Conservation (phyloP, 2,888 invertebrate species). For the Scrobipalpa atriplicella region DNA sequence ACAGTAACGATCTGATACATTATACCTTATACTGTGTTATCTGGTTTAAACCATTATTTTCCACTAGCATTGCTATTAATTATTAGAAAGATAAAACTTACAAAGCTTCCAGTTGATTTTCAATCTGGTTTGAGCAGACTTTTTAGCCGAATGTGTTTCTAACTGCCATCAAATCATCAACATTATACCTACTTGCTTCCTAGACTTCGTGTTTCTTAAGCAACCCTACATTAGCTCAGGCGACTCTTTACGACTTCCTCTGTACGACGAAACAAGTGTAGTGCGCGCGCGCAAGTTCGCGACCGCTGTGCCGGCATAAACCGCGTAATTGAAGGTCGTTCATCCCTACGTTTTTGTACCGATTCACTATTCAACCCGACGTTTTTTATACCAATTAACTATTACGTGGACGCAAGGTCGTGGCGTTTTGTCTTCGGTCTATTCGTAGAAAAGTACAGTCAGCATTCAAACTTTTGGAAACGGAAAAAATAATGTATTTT, state of each 20-base stretch:
- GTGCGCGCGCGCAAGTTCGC: conserved; percentile 17
- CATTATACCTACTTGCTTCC: too few relatives aligned
- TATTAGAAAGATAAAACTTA: too few relatives aligned
- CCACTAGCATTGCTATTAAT: too few relatives aligned
- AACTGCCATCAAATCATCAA: too few relatives aligned
- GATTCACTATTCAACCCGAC: background rate
- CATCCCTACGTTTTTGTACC: conserved; percentile 47
- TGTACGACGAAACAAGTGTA: conserved; percentile 25
- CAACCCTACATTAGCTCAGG: conserved; percentile 2
- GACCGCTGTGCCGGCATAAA: conserved; percentile 6
- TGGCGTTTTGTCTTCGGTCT: conserved; percentile 41
- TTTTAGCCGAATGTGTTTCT: too few relatives aligned
- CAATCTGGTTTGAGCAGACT: too few relatives aligned
- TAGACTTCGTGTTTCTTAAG: background rate
- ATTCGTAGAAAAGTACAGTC: conserved; percentile 7
- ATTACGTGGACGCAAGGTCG: conserved; percentile 49
- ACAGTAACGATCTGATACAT: too few relatives aligned
- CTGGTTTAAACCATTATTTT: too few relatives aligned
- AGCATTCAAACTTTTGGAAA: too few relatives aligned
- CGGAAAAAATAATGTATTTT: background rate
- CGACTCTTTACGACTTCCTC: conserved; percentile 54
- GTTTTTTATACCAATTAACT: conserved; percentile 43
- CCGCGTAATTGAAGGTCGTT: conserved; percentile 35
- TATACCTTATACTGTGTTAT: too few relatives aligned
- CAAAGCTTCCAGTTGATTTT: too few relatives aligned